These are phyloP conservation scores for Antheraea pernyi DNA, from an alignment of 1,140 invertebrate species.

Conservation along the genomic window DNA sequence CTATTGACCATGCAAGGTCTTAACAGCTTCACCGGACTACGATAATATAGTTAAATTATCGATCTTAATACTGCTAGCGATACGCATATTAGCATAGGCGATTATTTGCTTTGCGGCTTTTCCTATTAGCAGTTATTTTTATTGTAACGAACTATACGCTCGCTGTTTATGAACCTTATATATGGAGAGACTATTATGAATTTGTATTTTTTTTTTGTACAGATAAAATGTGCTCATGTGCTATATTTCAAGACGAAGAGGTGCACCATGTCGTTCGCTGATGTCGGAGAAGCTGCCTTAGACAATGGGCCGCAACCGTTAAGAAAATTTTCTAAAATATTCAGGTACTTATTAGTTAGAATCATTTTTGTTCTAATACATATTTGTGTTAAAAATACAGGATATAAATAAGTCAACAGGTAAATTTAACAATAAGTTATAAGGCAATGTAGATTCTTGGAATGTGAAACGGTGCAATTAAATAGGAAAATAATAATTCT, in stretches of 20 bases:
- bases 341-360: conserved; percentile 77
- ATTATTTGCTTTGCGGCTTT: neutral
- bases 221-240: conserved; percentile 91
- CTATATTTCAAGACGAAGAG: conserved; percentile 85
- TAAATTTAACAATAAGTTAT: neutral
- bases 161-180: neutral
- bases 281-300: conserved; percentile 88
- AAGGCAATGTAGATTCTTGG: too few relatives aligned
- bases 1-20: too few relatives aligned
- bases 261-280: conserved; percentile 87
- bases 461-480: too few relatives aligned
- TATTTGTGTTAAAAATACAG: too few relatives aligned
- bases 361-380: too few relatives aligned
- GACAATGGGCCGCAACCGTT: conserved; percentile 84
- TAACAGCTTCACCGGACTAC: too few relatives aligned
- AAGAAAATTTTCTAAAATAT: conserved; percentile 80
- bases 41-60: too few relatives aligned
- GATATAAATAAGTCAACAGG: neutral
- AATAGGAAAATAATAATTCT: too few relatives aligned
- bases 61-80: neutral
- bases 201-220: conserved; percentile 32
- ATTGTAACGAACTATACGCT: neutral
- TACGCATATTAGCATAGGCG: neutral
- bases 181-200: neutral
- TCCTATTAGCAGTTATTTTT: too few relatives aligned